phyloP scores from a whole-genome alignment of 2,888 invertebrate genomes.

The Brachypalpus laphriformis region DNA sequence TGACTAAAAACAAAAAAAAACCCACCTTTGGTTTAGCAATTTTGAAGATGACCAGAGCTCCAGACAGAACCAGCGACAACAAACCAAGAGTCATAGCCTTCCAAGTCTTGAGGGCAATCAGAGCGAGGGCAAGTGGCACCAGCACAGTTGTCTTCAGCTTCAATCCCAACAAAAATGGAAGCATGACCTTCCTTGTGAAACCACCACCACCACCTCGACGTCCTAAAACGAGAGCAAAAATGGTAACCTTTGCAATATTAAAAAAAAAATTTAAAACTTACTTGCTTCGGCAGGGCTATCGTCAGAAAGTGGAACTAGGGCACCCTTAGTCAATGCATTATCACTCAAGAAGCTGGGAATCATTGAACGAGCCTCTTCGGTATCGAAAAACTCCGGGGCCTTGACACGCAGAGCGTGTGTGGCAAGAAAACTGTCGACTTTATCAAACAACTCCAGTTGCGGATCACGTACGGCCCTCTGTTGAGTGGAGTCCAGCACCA shows the following conservation, averaged over 20 bases:
- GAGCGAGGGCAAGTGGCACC: constrained; percentile 90
- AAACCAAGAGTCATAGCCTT: constrained; percentile 93
- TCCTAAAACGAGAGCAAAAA: constrained; percentile 84
- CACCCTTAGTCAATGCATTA: constrained; percentile 85
- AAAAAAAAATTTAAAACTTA: constrained; percentile 56
- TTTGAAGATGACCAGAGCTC: constrained; percentile 93
- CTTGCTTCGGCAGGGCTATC: constrained; percentile 81
- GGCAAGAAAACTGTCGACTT: constrained; percentile 89
- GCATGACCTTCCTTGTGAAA: constrained; percentile 91
- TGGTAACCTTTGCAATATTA: not conserved
- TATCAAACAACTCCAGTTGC: constrained; percentile 86
- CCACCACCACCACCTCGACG: constrained; percentile 84
- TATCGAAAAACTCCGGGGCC: constrained; percentile 86
- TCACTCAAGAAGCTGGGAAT: constrained; percentile 80
- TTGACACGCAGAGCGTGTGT: constrained; percentile 90
- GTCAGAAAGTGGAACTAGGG: constrained; percentile 88
- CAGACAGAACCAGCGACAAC: constrained; percentile 92
- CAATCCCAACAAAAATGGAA: constrained; percentile 92
- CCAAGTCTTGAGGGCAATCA: constrained; percentile 95
- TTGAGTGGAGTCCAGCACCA: constrained; percentile 78
- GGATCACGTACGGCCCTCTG: constrained; percentile 78
- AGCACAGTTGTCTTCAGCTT: constrained; percentile 94
- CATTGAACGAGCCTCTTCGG: constrained; percentile 80
- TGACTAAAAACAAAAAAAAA: not conserved
- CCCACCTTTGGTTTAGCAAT: constrained; percentile 91